phyloP scores from a whole-genome alignment of 2,797 vertebrate genomes.

The Poecilia gillii region DNA sequence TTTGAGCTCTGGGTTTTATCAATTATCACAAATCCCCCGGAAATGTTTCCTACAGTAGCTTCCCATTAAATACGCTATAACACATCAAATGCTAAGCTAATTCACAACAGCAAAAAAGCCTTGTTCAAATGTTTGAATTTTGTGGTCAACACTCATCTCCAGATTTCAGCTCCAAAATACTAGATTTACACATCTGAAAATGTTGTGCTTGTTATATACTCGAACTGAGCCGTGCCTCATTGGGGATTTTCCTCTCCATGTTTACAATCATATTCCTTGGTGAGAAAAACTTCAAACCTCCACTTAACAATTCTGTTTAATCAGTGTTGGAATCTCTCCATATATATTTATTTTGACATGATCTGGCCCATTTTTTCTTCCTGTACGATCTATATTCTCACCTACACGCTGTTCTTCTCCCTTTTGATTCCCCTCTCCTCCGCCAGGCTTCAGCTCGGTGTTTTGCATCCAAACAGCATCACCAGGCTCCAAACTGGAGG shows the following conservation, averaged over 20 bases:
- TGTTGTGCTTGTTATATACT: conserved; percentile 75
- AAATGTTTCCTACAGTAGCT: not conserved
- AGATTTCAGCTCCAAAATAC: conserved; percentile 63
- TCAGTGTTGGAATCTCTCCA: conserved; percentile 82
- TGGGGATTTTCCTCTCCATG: conserved; percentile 80
- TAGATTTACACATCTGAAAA: conserved; percentile 76
- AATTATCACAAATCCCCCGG: conserved; percentile 13
- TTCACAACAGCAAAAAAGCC: conserved; percentile 13
- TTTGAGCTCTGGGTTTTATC: conserved; percentile 19
- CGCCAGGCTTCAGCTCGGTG: conserved; percentile 48
- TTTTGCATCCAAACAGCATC: conserved; percentile 68
- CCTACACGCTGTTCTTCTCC: conserved; percentile 75
- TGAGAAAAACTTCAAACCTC: conserved; percentile 84
- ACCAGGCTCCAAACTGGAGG: conserved; percentile 60
- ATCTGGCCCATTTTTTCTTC: conserved; percentile 78
- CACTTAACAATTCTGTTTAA: conserved; percentile 88
- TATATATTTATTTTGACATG: conserved; percentile 85
- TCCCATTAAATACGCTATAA: not conserved
- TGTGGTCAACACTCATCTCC: conserved; percentile 60
- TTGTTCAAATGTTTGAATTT: conserved; percentile 33
- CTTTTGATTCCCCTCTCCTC: conserved; percentile 61
- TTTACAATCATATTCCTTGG: conserved; percentile 86
- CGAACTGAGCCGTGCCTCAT: conserved; percentile 64
- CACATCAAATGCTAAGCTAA: not conserved
- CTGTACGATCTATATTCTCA: conserved; percentile 77